A percentile compares a stretch with the other conserved stretches of the same genome.
Conservation (phyloP, 2,797 vertebrate genomes). For the Characodon lateralis region DNA sequence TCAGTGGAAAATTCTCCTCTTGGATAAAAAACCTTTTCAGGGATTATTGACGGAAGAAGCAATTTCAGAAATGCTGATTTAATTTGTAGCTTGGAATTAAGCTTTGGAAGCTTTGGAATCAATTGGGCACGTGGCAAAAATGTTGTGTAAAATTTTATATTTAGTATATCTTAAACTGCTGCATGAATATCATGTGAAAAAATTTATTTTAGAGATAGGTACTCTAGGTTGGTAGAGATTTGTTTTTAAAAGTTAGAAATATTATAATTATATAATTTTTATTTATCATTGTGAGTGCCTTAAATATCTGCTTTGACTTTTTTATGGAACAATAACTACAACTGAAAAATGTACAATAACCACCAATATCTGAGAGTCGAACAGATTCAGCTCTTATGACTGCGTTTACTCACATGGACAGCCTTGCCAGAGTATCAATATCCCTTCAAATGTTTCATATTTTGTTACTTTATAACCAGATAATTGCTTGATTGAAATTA, state of each 20-base stretch:
- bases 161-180: not conserved
- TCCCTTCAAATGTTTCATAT: not conserved
- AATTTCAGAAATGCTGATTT: not conserved
- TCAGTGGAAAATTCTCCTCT: not conserved
- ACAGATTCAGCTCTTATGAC: not conserved
- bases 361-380: not conserved
- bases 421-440: not conserved
- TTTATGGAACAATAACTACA: not conserved
- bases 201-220: too few relatives aligned
- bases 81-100: not conserved
- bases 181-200: not conserved
- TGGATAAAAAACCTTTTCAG: not conserved
- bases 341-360: not conserved
- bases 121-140: not conserved
- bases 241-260: not conserved
- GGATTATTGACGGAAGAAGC: not conserved
- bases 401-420: not conserved
- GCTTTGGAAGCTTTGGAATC: too few relatives aligned
- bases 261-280: not conserved
- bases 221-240: not conserved
- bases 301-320: not conserved
- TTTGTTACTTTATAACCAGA: not conserved
- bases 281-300: not conserved
- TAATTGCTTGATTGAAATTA: not conserved
- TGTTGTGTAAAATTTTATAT: not conserved